Conservation (phyloP, 1,140 invertebrate genomes). For the Lerema accius region DNA sequence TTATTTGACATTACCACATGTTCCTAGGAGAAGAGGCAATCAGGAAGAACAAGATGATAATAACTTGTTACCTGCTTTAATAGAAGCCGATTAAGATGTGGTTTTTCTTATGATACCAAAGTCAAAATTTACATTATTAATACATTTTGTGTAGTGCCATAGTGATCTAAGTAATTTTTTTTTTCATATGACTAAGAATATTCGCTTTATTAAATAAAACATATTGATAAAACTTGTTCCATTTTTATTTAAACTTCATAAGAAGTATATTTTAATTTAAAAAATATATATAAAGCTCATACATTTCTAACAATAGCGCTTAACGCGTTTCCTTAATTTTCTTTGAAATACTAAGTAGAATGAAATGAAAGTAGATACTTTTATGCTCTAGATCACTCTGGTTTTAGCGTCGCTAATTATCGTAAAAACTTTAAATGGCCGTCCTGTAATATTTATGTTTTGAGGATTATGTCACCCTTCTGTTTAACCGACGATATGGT, state of each 20-base stretch:
- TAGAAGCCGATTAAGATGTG: constrained; percentile 31
- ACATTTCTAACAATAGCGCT: constrained; percentile 14
- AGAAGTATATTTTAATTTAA: constrained; percentile 20
- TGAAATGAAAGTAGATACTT: too few relatives aligned
- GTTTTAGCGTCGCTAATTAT: constrained; percentile 27
- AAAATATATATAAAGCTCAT: constrained; percentile 12
- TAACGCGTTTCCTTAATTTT: constrained; percentile 29
- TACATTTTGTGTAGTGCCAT: constrained; percentile 26
- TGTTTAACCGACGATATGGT: too few relatives aligned
- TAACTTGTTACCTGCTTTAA: constrained; percentile 23
- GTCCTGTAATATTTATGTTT: too few relatives aligned
- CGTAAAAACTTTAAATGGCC: too few relatives aligned
- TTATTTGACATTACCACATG: constrained; percentile 34
- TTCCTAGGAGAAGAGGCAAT: constrained; percentile 33
- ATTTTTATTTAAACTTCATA: constrained; percentile 27
- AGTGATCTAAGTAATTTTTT: constrained; percentile 32
- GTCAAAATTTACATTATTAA: constrained; percentile 29
- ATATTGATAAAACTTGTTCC: constrained; percentile 15
- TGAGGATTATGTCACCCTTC: too few relatives aligned
- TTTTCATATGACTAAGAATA: constrained; percentile 3
- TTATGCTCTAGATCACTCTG: constrained; percentile 30
- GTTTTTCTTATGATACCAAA: constrained; percentile 30
- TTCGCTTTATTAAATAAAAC: constrained; percentile 27
- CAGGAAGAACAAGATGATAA: constrained; percentile 29
- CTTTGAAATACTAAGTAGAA: too few relatives aligned